Evolutionary conservation across 2,888 invertebrate species (phyloP).

Genomic region (Celastrina argiolus): DNA sequence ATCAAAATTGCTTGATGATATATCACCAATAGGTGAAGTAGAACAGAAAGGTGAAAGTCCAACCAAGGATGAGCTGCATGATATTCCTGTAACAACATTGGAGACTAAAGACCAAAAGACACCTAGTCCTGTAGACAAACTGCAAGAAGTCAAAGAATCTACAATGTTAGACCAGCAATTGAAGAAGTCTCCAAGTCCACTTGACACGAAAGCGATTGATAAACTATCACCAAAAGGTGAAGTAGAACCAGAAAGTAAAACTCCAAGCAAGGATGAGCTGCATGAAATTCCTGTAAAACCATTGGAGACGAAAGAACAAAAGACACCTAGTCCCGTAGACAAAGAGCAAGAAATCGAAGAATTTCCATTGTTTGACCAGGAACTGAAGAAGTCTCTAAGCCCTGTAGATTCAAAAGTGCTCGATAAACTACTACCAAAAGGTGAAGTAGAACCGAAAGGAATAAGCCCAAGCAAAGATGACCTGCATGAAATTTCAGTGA

Average conservation of each 20-base stretch:
- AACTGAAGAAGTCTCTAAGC: not conserved
- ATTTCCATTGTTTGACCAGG: not conserved
- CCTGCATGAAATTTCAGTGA: not conserved
- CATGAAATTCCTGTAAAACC: not conserved
- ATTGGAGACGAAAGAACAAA: slow-evolving; percentile 15
- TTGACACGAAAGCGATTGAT: too few species aligned
- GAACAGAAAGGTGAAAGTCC: slow-evolving; percentile 22
- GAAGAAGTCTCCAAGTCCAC: too few species aligned
- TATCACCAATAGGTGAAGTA: too few species aligned
- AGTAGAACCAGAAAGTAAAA: too few species aligned
- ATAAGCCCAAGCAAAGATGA: slow-evolving; percentile 8
- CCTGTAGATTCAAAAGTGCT: not conserved
- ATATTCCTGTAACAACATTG: not conserved
- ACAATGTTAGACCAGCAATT: not conserved
- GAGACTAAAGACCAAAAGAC: too few species aligned
- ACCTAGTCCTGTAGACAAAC: not conserved
- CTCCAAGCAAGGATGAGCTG: not conserved
- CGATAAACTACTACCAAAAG: too few species aligned
- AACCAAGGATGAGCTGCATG: slow-evolving; percentile 7
- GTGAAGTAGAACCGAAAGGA: not conserved
- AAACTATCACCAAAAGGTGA: not conserved
- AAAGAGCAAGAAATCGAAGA: not conserved
- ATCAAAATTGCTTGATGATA: not conserved
- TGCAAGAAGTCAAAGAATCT: not conserved
- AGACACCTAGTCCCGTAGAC: slow-evolving; percentile 22